Conservation (phyloP, 2,113 vertebrate genomes). For the Canis aureus region DNA sequence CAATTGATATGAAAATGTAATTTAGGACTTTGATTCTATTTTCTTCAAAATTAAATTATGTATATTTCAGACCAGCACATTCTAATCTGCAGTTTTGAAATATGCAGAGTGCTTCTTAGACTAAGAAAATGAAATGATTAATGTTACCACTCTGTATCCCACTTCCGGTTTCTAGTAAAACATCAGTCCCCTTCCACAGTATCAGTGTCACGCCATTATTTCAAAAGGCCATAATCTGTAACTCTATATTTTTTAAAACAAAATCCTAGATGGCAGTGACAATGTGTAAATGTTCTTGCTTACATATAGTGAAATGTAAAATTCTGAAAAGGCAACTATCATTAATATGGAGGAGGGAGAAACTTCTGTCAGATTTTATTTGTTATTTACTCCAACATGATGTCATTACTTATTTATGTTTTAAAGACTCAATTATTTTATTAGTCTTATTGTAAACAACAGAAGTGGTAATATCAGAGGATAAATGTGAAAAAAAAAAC, state of each 20-base stretch:
- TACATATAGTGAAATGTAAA: conserved; percentile 77
- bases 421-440: conserved; percentile 82
- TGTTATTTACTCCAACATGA: conserved; percentile 76
- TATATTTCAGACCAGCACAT: background rate
- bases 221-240: conserved; percentile 17
- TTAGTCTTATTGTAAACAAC: conserved; percentile 75
- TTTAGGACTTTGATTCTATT: conserved; percentile 13
- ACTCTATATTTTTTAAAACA: conserved; percentile 54
- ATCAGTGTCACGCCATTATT: background rate
- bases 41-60: conserved; percentile 54
- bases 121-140: conserved; percentile 25
- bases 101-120: background rate
- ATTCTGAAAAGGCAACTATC: conserved; percentile 77
- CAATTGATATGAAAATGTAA: background rate
- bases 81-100: conserved; percentile 74
- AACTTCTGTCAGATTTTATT: conserved; percentile 69
- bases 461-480: conserved; percentile 63
- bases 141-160: background rate
- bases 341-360: conserved; percentile 72
- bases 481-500: background rate
- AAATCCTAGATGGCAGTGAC: conserved; percentile 51
- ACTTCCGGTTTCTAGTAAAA: conserved; percentile 39
- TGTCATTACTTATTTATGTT: conserved; percentile 73
- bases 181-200: conserved; percentile 8
- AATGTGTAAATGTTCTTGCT: conserved; percentile 63